These are phyloP conservation scores for Geophilus truncorum DNA, from an alignment of 2,888 invertebrate genomes.

Conservation along the genomic window DNA sequence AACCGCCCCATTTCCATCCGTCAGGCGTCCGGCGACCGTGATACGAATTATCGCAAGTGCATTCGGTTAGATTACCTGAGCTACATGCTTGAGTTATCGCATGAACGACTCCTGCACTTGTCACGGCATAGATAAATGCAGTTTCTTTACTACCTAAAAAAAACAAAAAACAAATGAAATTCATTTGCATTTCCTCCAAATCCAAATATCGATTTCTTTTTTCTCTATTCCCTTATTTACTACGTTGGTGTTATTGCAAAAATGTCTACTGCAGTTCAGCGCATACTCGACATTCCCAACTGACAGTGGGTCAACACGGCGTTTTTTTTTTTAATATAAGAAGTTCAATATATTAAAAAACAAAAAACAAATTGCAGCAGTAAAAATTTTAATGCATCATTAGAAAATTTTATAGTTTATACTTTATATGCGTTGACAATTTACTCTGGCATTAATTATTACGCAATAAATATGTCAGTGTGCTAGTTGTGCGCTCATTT, in stretches of 20 bases:
- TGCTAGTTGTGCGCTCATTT: too few species aligned
- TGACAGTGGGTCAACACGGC: too few species aligned
- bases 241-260: too few species aligned
- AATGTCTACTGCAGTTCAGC: too few species aligned
- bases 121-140: conserved; percentile 57
- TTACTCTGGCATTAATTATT: not conserved
- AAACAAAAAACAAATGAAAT: too few species aligned
- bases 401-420: not conserved
- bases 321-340: too few species aligned
- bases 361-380: too few species aligned
- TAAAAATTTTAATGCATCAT: not conserved
- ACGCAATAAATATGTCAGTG: not conserved
- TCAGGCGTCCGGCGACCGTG: conserved; percentile 51
- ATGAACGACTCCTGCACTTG: conserved; percentile 57
- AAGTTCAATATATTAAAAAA: too few species aligned
- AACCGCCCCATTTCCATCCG: conserved; percentile 58
- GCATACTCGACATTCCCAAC: too few species aligned
- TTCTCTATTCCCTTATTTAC: too few species aligned
- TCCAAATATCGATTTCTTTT: too few species aligned
- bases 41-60: conserved; percentile 53
- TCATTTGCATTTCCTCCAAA: too few species aligned
- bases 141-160: conserved; percentile 55
- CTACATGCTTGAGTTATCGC: conserved; percentile 56
- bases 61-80: conserved; percentile 56
- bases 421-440: not conserved